These are phyloP conservation scores for Aphidoletes aphidimyza DNA, from an alignment of 2,888 invertebrate species.

Conservation along the genomic window DNA sequence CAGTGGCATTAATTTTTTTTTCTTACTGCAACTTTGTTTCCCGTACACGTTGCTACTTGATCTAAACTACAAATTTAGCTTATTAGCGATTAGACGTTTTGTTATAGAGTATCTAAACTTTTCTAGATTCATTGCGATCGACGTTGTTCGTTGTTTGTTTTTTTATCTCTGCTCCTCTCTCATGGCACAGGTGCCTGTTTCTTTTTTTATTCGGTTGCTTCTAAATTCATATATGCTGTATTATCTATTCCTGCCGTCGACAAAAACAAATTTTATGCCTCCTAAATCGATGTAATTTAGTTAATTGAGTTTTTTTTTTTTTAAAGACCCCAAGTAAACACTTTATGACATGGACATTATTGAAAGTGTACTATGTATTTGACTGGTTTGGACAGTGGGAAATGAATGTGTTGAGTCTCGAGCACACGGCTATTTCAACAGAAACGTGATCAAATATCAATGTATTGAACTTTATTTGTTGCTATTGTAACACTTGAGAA, in stretches of 20 bases:
- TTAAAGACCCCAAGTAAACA: too few relatives aligned
- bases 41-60: neutral
- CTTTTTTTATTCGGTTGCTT: too few relatives aligned
- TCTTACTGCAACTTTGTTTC: neutral
- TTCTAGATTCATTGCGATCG: neutral
- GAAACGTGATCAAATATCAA: too few relatives aligned
- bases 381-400: neutral
- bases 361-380: too few relatives aligned
- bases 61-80: neutral
- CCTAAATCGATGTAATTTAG: conserved; percentile 3
- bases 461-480: too few relatives aligned
- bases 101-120: neutral
- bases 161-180: neutral
- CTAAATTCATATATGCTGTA: too few relatives aligned
- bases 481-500: too few relatives aligned
- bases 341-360: too few relatives aligned
- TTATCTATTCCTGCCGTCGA: neutral
- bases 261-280: neutral
- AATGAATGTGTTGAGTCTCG: too few relatives aligned
- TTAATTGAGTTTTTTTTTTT: too few relatives aligned
- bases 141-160: neutral
- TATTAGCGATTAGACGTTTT: conserved; percentile 9
- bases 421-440: too few relatives aligned
- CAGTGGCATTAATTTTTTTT: neutral
- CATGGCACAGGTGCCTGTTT: neutral